Percentiles rank a stretch among this genome's conserved stretches.
These are phyloP conservation scores for Eupeodes luniger DNA, from an alignment of 2,888 invertebrate species.

Conservation along the genomic window DNA sequence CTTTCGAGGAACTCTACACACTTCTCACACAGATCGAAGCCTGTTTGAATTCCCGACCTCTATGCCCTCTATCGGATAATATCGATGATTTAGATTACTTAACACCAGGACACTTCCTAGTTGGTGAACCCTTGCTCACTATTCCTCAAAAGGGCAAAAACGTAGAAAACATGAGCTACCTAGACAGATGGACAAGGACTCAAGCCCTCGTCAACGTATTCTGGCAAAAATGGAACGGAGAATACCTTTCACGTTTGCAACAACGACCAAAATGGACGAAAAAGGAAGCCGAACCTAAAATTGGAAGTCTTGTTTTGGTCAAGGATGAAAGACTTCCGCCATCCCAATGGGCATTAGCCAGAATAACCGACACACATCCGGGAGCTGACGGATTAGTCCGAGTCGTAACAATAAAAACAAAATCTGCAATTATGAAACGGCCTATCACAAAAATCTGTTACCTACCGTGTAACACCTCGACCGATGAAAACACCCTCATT, in stretches of 20 bases:
- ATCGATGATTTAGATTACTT: background rate
- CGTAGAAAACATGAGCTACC: background rate
- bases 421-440: background rate
- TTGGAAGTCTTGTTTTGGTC: conserved; percentile 4
- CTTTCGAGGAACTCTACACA: conserved; percentile 8
- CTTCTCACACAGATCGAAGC: conserved; percentile 10
- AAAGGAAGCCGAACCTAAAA: background rate
- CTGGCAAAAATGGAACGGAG: background rate
- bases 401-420: background rate
- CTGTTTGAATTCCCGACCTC: conserved; percentile 20
- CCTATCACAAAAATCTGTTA: conserved; percentile 22
- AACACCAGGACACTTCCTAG: conserved; percentile 1
- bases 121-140: no score
- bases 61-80: conserved; percentile 4
- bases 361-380: background rate
- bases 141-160: background rate
- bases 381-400: background rate
- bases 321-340: conserved; percentile 18
- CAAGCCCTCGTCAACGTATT: background rate
- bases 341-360: conserved; percentile 16
- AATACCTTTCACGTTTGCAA: background rate
- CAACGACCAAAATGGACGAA: conserved; percentile 28
- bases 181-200: background rate
- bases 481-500: no score
- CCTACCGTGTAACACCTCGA: conserved; percentile 5